Evolutionary conservation across 2,888 invertebrate genomes (phyloP).

Genomic region (Philereme transversata): DNA sequence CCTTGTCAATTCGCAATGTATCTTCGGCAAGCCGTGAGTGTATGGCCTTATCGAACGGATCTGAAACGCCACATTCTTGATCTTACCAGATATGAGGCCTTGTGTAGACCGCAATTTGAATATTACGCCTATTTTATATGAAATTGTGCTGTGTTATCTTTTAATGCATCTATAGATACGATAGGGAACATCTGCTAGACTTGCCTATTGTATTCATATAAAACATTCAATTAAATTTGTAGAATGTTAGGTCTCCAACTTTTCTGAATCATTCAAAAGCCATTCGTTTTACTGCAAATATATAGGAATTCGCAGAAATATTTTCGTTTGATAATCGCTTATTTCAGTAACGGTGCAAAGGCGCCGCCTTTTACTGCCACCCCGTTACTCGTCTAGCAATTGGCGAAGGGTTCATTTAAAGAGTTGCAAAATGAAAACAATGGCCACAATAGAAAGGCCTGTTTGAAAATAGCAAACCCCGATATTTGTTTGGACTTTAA

Average conservation of each 20-base stretch:
- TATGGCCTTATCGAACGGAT: constrained; percentile 68
- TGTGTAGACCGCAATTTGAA: constrained; percentile 53
- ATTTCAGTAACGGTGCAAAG: constrained; percentile 43
- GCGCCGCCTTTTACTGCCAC: constrained; percentile 57
- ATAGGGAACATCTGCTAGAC: constrained; percentile 25
- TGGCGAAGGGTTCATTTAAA: constrained; percentile 61
- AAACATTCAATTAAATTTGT: background rate
- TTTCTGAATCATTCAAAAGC: constrained; percentile 27
- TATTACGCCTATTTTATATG: constrained; percentile 44
- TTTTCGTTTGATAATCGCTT: constrained; percentile 33
- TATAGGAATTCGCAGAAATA: constrained; percentile 34
- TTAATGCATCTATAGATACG: constrained; percentile 35
- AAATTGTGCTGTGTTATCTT: constrained; percentile 38
- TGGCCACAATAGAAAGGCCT: constrained; percentile 48
- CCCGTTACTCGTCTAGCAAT: constrained; percentile 53
- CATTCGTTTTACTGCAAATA: constrained; percentile 41
- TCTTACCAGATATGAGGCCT: constrained; percentile 49
- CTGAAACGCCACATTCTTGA: constrained; percentile 68
- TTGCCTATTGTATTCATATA: background rate
- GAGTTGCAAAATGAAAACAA: constrained; percentile 68
- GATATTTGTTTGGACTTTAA: constrained; percentile 47
- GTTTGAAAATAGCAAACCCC: constrained; percentile 48
- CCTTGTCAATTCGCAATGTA: constrained; percentile 71
- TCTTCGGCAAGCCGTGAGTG: constrained; percentile 52
- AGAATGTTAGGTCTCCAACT: constrained; percentile 22